Percentiles rank a stretch among this genome's conserved stretches.
Conservation (phyloP, 53 echinoderm and acorn worm species). For the Paracentrotus lividus region DNA sequence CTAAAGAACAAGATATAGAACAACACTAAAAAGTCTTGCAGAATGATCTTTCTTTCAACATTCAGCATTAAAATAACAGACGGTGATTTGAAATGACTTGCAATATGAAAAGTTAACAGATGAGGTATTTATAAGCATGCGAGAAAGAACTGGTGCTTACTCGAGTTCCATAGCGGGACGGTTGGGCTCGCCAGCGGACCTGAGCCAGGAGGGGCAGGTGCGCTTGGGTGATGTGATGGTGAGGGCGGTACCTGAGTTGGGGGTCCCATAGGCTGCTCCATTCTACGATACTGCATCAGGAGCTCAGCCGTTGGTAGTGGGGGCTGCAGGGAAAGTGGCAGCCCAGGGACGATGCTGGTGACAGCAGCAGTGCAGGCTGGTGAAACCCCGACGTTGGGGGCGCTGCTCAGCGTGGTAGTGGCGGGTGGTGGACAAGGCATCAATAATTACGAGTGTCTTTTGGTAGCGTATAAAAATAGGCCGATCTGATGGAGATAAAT, state of each 20-base stretch:
- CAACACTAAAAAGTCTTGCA: too few relatives aligned
- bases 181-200: slow-evolving; percentile 54
- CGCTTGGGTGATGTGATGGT: background rate
- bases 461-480: slow-evolving; percentile 30
- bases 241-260: slow-evolving; percentile 59
- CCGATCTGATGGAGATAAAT: slow-evolving; percentile 24
- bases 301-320: background rate
- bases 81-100: too few relatives aligned
- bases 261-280: slow-evolving; percentile 75
- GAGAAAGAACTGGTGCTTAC: slow-evolving; percentile 39
- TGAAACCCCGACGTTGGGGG: slow-evolving; percentile 55
- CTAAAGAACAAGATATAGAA: too few relatives aligned
- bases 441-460: slow-evolving; percentile 51
- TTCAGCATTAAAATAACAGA: too few relatives aligned
- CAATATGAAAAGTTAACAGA: too few relatives aligned
- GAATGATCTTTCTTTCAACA: too few relatives aligned
- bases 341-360: slow-evolving; percentile 54
- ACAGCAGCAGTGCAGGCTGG: slow-evolving; percentile 66
- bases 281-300: slow-evolving; percentile 73
- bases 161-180: slow-evolving; percentile 65
- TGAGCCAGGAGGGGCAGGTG: background rate
- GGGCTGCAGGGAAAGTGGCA: slow-evolving; percentile 48
- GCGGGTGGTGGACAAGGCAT: slow-evolving; percentile 67
- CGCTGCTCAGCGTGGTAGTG: slow-evolving; percentile 37
- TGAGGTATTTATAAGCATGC: too few relatives aligned